A percentile compares a stretch with the other conserved stretches of the same genome.
These are phyloP conservation scores for Tinea trinotella DNA, from an alignment of 2,888 invertebrate species.

Conservation along the genomic window DNA sequence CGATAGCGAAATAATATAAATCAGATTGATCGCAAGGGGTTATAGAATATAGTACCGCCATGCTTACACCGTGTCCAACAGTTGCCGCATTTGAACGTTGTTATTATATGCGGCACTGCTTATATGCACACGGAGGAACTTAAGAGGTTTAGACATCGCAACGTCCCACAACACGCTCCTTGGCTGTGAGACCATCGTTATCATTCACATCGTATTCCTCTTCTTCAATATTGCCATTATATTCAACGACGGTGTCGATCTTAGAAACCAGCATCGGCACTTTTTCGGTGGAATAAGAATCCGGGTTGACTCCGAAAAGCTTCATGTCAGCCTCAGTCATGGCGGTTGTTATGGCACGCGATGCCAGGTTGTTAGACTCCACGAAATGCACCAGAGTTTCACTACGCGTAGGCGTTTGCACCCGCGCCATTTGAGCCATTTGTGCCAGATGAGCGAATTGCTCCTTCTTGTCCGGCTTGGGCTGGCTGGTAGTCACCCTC, in stretches of 20 bases:
- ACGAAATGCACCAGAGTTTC: not conserved
- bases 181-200: slow-evolving; percentile 19
- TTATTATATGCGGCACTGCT: no score
- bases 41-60: not conserved
- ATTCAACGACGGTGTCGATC: slow-evolving; percentile 37
- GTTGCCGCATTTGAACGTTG: no score
- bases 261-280: slow-evolving; percentile 20
- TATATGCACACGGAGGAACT: not conserved
- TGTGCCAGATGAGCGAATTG: no score
- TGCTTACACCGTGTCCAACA: not conserved
- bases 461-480: not conserved
- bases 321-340: slow-evolving; percentile 26
- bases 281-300: slow-evolving; percentile 34
- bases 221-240: slow-evolving; percentile 43
- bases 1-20: not conserved
- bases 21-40: not conserved
- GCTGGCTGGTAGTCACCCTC: not conserved
- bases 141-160: not conserved
- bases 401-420: no score
- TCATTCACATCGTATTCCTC: not conserved
- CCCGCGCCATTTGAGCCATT: no score
- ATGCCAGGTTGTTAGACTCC: not conserved
- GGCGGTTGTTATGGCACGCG: slow-evolving; percentile 27
- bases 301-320: slow-evolving; percentile 27
- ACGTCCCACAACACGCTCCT: slow-evolving; percentile 13